These are phyloP conservation scores for Sipunculus nudus DNA, from an alignment of 2,888 invertebrate genomes.

Conservation along the genomic window DNA sequence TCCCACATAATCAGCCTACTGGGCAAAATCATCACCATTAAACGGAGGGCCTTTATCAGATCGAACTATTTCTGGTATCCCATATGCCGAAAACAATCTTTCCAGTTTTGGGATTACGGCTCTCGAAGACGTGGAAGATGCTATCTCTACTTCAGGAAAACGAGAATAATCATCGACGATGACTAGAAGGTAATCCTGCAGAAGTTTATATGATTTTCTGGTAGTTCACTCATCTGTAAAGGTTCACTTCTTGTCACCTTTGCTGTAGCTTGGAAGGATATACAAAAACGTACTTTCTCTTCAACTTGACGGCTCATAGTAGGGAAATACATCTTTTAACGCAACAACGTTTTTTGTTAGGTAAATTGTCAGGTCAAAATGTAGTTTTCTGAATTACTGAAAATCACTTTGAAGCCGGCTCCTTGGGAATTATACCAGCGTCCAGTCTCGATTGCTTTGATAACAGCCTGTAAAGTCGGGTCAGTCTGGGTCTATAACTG, in stretches of 20 bases:
- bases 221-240: background rate
- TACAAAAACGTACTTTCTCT: constrained; percentile 14
- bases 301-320: constrained; percentile 25
- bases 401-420: no score
- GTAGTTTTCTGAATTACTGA: no score
- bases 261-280: constrained; percentile 19
- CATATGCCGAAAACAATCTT: constrained; percentile 28
- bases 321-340: constrained; percentile 38
- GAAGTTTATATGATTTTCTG: no score
- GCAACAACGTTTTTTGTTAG: constrained; percentile 34
- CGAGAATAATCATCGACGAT: constrained; percentile 5
- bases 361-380: constrained; percentile 6
- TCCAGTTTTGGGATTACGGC: constrained; percentile 25
- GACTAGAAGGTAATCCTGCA: background rate
- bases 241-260: constrained; percentile 8
- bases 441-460: no score
- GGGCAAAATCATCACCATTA: constrained; percentile 20
- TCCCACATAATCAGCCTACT: constrained; percentile 32
- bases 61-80: constrained; percentile 33
- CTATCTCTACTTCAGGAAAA: constrained; percentile 34
- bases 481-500: background rate
- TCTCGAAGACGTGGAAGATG: constrained; percentile 14
- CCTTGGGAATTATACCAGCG: no score
- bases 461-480: background rate
- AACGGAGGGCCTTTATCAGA: constrained; percentile 39